Conservation (phyloP, 2,797 vertebrate species). For the Phrynocephalus guinanensis region DNA sequence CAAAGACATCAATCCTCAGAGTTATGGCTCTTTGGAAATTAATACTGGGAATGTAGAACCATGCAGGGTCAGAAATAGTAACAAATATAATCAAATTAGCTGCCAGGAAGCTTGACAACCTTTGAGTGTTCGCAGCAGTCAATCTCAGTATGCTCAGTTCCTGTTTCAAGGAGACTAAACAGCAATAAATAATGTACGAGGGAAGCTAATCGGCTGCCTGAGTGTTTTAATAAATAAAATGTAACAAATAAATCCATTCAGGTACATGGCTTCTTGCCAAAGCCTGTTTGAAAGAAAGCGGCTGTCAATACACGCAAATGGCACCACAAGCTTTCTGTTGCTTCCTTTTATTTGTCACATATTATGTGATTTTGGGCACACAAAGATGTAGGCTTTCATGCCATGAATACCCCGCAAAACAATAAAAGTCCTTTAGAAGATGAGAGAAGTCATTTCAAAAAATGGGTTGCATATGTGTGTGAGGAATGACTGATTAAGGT, state of each 20-base stretch:
- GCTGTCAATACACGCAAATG: slow-evolving; percentile 10
- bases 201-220: slow-evolving; percentile 60
- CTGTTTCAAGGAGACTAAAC: slow-evolving; percentile 53
- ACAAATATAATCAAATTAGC: slow-evolving; percentile 14
- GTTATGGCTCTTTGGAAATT: not conserved
- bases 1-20: not conserved
- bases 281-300: slow-evolving; percentile 52
- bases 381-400: slow-evolving; percentile 45
- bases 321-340: slow-evolving; percentile 36
- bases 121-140: slow-evolving; percentile 46
- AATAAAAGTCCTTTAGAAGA: slow-evolving; percentile 45
- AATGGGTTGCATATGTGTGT: not conserved
- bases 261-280: slow-evolving; percentile 48
- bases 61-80: slow-evolving; percentile 21
- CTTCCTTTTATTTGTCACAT: slow-evolving; percentile 54
- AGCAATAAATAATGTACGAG: slow-evolving; percentile 69
- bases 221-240: slow-evolving; percentile 69
- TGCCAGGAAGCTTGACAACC: slow-evolving; percentile 43
- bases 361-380: slow-evolving; percentile 47
- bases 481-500: slow-evolving; percentile 15
- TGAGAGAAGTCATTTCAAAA: slow-evolving; percentile 31
- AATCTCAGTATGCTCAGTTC: slow-evolving; percentile 15
- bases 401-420: slow-evolving; percentile 43
- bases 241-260: slow-evolving; percentile 66
- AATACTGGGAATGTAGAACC: not conserved